Evolutionary conservation across 1,140 invertebrate genomes (phyloP).

Genomic region (Sminthurides bifidus): DNA sequence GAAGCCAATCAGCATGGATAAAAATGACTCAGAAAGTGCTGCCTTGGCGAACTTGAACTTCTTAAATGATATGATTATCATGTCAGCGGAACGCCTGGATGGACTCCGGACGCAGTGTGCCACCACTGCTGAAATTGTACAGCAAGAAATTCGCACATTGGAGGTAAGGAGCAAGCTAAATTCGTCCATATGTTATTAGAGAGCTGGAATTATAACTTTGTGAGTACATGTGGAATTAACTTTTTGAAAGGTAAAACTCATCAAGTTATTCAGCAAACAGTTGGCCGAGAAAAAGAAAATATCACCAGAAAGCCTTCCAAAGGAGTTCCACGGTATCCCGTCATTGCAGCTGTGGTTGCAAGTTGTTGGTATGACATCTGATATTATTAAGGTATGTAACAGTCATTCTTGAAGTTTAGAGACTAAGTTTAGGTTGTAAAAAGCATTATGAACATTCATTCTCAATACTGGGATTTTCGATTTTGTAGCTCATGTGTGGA

Average conservation of each 20-base stretch:
- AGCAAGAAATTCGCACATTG: slow-evolving; percentile 84
- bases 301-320: slow-evolving; percentile 43
- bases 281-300: slow-evolving; percentile 70
- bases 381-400: slow-evolving; percentile 53
- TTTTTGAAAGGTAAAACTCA: slow-evolving; percentile 70
- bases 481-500: slow-evolving; percentile 43
- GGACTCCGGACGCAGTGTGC: slow-evolving; percentile 82
- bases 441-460: neutral
- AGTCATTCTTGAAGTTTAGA: too few species aligned
- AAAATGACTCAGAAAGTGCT: neutral
- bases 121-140: slow-evolving; percentile 79
- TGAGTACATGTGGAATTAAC: slow-evolving; percentile 5
- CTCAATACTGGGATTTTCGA: neutral
- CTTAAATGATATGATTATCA: slow-evolving; percentile 87
- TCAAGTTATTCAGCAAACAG: slow-evolving; percentile 83
- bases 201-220: neutral
- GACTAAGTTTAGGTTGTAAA: too few species aligned
- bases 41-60: slow-evolving; percentile 41
- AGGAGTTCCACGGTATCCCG: slow-evolving; percentile 52
- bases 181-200: neutral
- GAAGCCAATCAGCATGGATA: neutral
- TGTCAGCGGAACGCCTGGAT: slow-evolving; percentile 79
- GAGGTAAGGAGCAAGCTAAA: slow-evolving; percentile 62
- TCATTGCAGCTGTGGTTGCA: slow-evolving; percentile 77
- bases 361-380: slow-evolving; percentile 66